A percentile compares a stretch with the other conserved stretches of the same genome.
Conservation (phyloP, 2,888 invertebrate genomes). For the Leucoma salicis region DNA sequence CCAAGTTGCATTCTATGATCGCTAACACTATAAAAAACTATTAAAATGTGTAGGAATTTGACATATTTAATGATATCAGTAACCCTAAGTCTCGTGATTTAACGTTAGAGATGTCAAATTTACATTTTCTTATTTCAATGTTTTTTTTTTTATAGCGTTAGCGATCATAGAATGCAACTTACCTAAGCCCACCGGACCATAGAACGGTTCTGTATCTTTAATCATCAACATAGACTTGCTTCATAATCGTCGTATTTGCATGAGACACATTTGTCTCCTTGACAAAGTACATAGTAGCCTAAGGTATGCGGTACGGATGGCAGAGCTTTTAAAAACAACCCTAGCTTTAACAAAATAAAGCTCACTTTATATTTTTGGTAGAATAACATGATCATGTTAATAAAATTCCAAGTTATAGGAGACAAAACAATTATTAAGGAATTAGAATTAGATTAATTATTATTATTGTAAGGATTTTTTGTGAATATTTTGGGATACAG, state of each 20-base stretch:
- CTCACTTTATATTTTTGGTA: conserved; percentile 5
- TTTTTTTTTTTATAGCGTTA: too few species aligned
- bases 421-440: conserved; percentile 55
- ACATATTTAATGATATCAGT: too few species aligned
- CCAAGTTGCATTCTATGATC: too few species aligned
- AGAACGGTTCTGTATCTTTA: conserved; percentile 33
- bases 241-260: conserved; percentile 46
- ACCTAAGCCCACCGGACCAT: too few species aligned
- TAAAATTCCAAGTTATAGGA: conserved; percentile 49
- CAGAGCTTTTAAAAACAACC: conserved; percentile 21
- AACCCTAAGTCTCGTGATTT: too few species aligned
- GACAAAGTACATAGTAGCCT: conserved; percentile 55
- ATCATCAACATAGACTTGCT: conserved; percentile 40
- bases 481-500: too few species aligned
- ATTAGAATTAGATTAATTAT: conserved; percentile 47
- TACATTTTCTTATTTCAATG: too few species aligned
- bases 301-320: conserved; percentile 46
- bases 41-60: too few species aligned
- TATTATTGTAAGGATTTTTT: too few species aligned
- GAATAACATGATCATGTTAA: conserved; percentile 41
- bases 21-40: too few species aligned
- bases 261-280: conserved; percentile 57
- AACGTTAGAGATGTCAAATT: too few species aligned
- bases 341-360: conserved; percentile 5
- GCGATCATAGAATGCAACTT: too few species aligned